Evolutionary conservation across 2,888 invertebrate species (phyloP), one percentile per base, ranked within the genome.

Genomic region (Phortica magna): DNA sequence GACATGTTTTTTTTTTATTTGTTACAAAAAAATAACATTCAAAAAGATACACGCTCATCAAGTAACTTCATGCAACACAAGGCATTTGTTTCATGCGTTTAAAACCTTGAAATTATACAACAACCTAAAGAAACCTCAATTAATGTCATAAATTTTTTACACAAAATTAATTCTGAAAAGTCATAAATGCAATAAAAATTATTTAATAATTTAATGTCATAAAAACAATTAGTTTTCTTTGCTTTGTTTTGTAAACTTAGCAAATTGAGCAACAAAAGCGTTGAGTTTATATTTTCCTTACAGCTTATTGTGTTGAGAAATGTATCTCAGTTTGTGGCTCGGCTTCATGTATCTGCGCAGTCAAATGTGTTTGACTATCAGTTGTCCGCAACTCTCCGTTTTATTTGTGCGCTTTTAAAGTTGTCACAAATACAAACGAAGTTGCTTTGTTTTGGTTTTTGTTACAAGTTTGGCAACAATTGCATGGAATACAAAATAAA

Each of bases 161-260:
- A 31, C 31, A 31, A 31, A 31, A 31, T 31, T 31, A 31, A 31
- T 31, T 31, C 31, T 31, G 31, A 31, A 31, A 31, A 31, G 31
- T 31, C 31, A 4, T 31, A 31, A 31, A n/a, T n/a, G n/a, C n/a
- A n/a, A n/a, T n/a, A n/a, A n/a, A n/a, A n/a, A 31, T 31, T 31
- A 31, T 31, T 31, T 1, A 31, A 31, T 31, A 31, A 31, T 31
- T 31, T 31, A 4, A 31, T 31, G 31, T 31, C 31, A 4, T 4
- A 31, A 31, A 31, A 31, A 31, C 2, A 4, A 31, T 31, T 4
- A 31, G 48, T 77, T 79, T 55, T 75, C 19, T 81, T 61, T 71
- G 42, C 64, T 78, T 57, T 78, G 75, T 75, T 12, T 70, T 61
- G 14, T 43, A 55, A 39, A 71, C 31, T 67, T 80, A 55, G 80